Evolutionary conservation across 2,797 vertebrate genomes (phyloP).

Genomic region (Syncerus caffer): DNA sequence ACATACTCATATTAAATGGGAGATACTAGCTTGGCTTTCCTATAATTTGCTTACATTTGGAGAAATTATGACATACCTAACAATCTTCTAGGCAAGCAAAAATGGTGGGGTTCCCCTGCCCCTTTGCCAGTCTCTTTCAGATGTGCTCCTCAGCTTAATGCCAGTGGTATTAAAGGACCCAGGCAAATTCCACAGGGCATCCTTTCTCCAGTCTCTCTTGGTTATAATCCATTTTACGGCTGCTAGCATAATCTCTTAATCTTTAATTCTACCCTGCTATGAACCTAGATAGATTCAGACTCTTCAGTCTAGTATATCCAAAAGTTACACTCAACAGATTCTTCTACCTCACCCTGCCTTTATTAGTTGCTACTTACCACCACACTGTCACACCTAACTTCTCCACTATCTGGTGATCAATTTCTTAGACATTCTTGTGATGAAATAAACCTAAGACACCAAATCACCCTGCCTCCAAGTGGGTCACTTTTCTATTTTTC

Average conservation of each 20-base stretch:
- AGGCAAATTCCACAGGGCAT: background rate
- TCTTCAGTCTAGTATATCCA: background rate
- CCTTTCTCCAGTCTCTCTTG: background rate
- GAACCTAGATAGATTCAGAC: background rate
- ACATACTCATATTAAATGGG: background rate
- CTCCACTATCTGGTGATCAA: background rate
- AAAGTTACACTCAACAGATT: background rate
- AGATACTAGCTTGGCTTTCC: background rate
- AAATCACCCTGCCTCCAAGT: background rate
- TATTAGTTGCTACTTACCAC: background rate
- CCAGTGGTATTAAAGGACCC: background rate
- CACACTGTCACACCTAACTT: background rate
- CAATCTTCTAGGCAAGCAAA: background rate
- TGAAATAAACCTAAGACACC: background rate
- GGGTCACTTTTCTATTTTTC: background rate
- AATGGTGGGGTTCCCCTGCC: background rate
- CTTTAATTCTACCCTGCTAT: background rate
- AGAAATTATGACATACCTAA: background rate
- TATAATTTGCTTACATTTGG: background rate
- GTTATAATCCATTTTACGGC: background rate
- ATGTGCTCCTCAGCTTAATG: background rate
- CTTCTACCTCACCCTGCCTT: background rate
- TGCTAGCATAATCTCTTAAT: background rate
- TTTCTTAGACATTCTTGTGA: background rate
- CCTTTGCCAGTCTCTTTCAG: background rate